Evolutionary conservation across 1,140 invertebrate genomes (phyloP).

Genomic region (Popillia japonica): DNA sequence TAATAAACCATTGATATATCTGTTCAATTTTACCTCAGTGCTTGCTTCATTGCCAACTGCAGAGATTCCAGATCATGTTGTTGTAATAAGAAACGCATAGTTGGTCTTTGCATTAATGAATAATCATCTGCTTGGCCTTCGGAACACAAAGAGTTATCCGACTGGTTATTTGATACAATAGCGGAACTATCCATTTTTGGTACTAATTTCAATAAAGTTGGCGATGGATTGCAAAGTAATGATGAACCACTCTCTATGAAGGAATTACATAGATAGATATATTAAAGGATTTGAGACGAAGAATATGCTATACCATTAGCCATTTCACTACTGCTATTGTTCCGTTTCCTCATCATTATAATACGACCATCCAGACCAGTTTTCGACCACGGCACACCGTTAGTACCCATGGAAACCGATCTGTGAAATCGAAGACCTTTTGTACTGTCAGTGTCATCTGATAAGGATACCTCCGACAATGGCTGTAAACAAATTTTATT

Average conservation of each 20-base stretch:
- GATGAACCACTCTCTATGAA: slow-evolving; percentile 73
- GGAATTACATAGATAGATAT: background rate
- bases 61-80: slow-evolving; percentile 84
- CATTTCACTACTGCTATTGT: slow-evolving; percentile 76
- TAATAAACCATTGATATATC: no score
- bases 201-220: slow-evolving; percentile 76
- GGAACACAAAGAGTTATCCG: slow-evolving; percentile 53
- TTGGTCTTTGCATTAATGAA: slow-evolving; percentile 70
- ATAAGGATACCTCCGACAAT: slow-evolving; percentile 66
- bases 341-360: slow-evolving; percentile 72
- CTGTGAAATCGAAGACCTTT: slow-evolving; percentile 67
- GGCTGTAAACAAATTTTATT: slow-evolving; percentile 59
- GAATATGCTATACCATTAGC: slow-evolving; percentile 62
- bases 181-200: slow-evolving; percentile 68
- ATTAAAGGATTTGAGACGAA: background rate
- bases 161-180: slow-evolving; percentile 61
- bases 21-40: slow-evolving; percentile 62
- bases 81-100: slow-evolving; percentile 85
- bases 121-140: slow-evolving; percentile 60
- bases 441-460: slow-evolving; percentile 66
- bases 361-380: slow-evolving; percentile 68
- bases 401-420: slow-evolving; percentile 69
- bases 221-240: slow-evolving; percentile 83
- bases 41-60: slow-evolving; percentile 83
- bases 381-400: slow-evolving; percentile 68